phyloP scores from a whole-genome alignment of 2,797 vertebrate species.

The Parotocinclus haroldoi region DNA sequence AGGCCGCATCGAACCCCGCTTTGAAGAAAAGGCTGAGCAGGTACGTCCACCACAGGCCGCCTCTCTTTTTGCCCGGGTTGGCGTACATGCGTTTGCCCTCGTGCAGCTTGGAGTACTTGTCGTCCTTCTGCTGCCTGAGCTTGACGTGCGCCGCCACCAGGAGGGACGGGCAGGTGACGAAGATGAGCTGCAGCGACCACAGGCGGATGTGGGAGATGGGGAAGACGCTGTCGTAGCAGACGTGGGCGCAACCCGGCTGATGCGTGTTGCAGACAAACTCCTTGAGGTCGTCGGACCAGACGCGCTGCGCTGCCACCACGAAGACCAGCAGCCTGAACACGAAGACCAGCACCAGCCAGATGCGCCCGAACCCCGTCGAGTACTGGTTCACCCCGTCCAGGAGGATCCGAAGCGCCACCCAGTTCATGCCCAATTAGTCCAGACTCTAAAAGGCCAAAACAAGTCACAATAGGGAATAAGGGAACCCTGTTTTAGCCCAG shows the following conservation, averaged over 20 bases:
- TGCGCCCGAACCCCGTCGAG: constrained; percentile 88
- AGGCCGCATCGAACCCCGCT: constrained; percentile 71
- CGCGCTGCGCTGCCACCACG: constrained; percentile 82
- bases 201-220: constrained; percentile 92
- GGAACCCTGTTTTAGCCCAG: too few species aligned
- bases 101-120: constrained; percentile 57
- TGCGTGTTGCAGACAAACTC: constrained; percentile 89
- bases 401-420: constrained; percentile 78
- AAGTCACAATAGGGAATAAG: too few species aligned
- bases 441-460: constrained; percentile 4
- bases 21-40: constrained; percentile 85
- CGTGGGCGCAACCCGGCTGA: constrained; percentile 82
- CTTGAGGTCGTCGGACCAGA: constrained; percentile 88
- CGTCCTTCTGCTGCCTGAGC: constrained; percentile 78
- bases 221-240: constrained; percentile 88
- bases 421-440: constrained; percentile 79
- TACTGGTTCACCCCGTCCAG: constrained; percentile 87
- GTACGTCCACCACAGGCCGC: constrained; percentile 92
- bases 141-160: constrained; percentile 91
- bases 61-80: constrained; percentile 82
- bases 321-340: constrained; percentile 91
- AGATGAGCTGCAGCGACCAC: constrained; percentile 95
- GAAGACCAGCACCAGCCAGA: constrained; percentile 93
- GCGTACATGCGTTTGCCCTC: constrained; percentile 65
- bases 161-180: constrained; percentile 90